Evolutionary conservation across 2,113 vertebrate genomes (phyloP), one percentile per base, ranked within the genome.

Genomic region (Triplophysa rosa): DNA sequence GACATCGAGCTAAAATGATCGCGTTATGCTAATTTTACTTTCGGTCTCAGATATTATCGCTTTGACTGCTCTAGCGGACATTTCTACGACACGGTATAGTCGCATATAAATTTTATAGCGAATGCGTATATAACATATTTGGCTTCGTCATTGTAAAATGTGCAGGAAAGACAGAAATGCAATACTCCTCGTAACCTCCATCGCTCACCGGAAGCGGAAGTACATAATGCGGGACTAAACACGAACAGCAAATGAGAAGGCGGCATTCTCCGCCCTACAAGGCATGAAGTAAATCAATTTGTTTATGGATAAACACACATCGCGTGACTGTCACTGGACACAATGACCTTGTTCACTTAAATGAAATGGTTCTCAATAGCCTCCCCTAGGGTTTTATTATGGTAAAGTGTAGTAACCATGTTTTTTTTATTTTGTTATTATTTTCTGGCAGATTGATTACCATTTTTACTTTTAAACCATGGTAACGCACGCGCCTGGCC

Each of bases 191-290:
- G 83, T 74, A 70, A 54, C 79, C 77, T 73, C 83, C 81, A 80
- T 84, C 29, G 64, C 72, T 74, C 63, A 86, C 67, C 70, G 86
- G 87, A 89, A 89, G 23, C 85, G 85, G 87, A 87, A 86, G 29
- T 21, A 11, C 24, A 6, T 1, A 16, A 13, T 8, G 40, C 23
- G 5, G 40, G 71, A 74, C 58, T 63, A 63, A 63, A 47, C 8
- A 16, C 71, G 13, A 52, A 24, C 3, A 40, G 19, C 75, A 63
- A 68, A 73, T 78, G n/a, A 45, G 24, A 82, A 62, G 4, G n/a
- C 68, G 8, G 8, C 24, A 8, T 16, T 14, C 2, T 17, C 61
- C 19, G 13, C 71, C 49, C 9, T 61, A 83, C 13, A 77, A 66
- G 66, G 82, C 14, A 10, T 67, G 37, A 26, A 37, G 33, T 37